Evolutionary conservation across 2,797 vertebrate genomes (phyloP), one percentile per base, ranked within the genome.

Genomic region (Apodemus agrarius): DNA sequence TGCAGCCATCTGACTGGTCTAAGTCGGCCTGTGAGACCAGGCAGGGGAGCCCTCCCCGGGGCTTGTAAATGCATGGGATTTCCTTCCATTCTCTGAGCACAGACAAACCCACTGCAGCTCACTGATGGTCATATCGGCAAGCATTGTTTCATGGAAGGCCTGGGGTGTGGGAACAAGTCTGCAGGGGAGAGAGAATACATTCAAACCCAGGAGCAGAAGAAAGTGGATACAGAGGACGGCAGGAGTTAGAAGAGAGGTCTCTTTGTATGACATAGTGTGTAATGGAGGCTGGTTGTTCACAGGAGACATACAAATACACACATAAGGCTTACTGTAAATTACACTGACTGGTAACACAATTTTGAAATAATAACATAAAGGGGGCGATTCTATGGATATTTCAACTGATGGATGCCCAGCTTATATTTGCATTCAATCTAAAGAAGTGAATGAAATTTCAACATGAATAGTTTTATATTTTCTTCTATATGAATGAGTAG

Each of bases 141-240:
- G 65, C 89, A 96, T 98, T 98, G 91, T 98, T 95, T 94, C 75
- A 93, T 81, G 96, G 93, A 97, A 85, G 46, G 76, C 97, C 87
- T 67, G 54, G 90, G 92, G 96, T 95, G 96, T 98, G 97, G 98
- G 97, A 98, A 98, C 83, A 75, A 95, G 93, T 90, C 95, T 87
- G 9, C 90, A 0, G 11, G 76, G 91, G 87, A 69, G 2, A 92
- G 81, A 17, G 40, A 90, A 90, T 81, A 24, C 11, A 40, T 78
- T 13, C 40, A 37, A 72, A 74, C n/a, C 21, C 37, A 24, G 75
- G 69, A 76, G 46, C 19, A 3, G n/a, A 79, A 61, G 59, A 89
- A 80, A 92, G 92, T 9, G 26, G 19, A 5, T 43, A 6, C 11
- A 21, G 57, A 43, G 34, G 74, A 76, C n/a, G 22, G 37, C 8